Base-by-base conservation (phyloP, 2,797 vertebrate genomes). In the Acanthurus lineatus region DNA sequence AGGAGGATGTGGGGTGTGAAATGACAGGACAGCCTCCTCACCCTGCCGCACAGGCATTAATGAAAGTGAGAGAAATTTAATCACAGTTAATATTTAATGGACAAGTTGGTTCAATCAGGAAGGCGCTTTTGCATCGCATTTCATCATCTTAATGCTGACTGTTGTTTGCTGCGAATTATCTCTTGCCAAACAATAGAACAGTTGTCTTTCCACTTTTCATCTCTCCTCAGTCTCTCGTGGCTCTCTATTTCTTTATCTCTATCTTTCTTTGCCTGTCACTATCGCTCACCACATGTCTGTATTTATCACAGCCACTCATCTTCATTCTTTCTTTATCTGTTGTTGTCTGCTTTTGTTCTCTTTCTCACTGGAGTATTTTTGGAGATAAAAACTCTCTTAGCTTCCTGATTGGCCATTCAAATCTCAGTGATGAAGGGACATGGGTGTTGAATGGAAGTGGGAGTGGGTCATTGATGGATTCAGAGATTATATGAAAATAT, bases 91-190 rank as follows among this genome's bases (percentile, higher is more conserved):
- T 91, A 86, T 91, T 91, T 93, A 73, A 92, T 88, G 65, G 77
- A 65, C 75, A 87, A 78, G 87, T 88, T 92, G 79, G 73, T 90
- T 81, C 72, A 85, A 77, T 61, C 87, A 79, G 83, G 78, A 87
- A 78, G 73, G 58, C 14, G 58, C 74, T 84, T 91, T 94, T 93
- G 81, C 93, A 89, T 90, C 71, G 75, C 73, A 65, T 94, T 93
- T 94, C 93, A 89, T 94, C 93, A 93, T 90, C 89, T 82, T 73
- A 87, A 90, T 86, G 84, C 87, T 84, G 86, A 77, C 76, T 86
- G 82, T 81, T 89, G 88, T 91, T 89, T 87, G 66, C 73, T 79
- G 64, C 38, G 32, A 81, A 88, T 87, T 67, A 88, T 82, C 78
- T 69, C 69, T 68, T 73, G 66, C 57, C 75, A 82, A 85, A 83